Base-by-base conservation (phyloP, 2,888 invertebrate genomes). In the Meiosimyza decipiens region DNA sequence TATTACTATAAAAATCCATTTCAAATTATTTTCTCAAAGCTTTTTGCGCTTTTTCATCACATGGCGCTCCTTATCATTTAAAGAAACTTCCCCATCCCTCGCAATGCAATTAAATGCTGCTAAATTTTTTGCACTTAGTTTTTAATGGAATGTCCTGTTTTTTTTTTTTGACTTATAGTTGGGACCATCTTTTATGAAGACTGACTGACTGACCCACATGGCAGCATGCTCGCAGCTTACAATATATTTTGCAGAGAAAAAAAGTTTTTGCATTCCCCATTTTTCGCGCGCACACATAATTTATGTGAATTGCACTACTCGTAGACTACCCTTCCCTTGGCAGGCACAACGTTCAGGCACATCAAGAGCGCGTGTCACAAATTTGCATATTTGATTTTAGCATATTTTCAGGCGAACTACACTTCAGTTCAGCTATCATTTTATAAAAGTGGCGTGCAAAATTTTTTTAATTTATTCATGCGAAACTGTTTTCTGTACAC, bases 361-460 rank as follows among this genome's bases (percentile, higher is more conserved):
- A 16, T 50, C 62, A 22, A 66, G 62, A 51, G 55, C 72, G 67
- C 66, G 66, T 54, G 66, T 62, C 72, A 72, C 65, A 67, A 76
- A 81, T 81, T 81, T 73, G 74, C 81, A 81, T 81, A 79, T 80
- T 80, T 81, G 73, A 78, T 80, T 67, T 60, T 55, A 64, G 71
- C 73, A 75, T 76, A 76, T 72, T 72, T 74, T 73, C 66, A 72
- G 77, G 77, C 76, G 77, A 73, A 74, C 28, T 54, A 28, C 57
- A 57, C 40, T 7, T 40, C 40, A 40, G 28, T 28, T 28, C 28
- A 40, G 40, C 9, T 40, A 40, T 7, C 40, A 40, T 40, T 40
- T 15, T 16, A 6, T 71, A 66, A 60, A 74, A 74, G 74, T 70
- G 74, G 72, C 72, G 54, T 72, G 70, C 69, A 70, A 72, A 72